Evolutionary conservation across 2,113 vertebrate species (phyloP), one percentile per base, ranked within the genome.

Genomic region (Cariama cristata): DNA sequence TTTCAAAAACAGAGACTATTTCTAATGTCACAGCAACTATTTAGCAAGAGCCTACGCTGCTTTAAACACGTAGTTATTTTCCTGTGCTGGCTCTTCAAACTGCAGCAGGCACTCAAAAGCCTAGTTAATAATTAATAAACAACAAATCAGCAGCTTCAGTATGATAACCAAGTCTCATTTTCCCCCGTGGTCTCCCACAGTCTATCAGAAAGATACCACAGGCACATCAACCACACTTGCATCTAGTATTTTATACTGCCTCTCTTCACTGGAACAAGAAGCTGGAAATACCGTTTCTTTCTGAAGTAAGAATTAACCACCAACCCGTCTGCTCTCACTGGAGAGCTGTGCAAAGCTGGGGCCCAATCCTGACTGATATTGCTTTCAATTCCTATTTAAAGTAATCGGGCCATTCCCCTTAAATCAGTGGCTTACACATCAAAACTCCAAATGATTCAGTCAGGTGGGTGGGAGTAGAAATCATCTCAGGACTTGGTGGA

Each of bases 121-220:
- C 72, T 56, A 3, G 17, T 94, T 93, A 97, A 95, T 93, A 97
- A 97, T 97, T 98, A 97, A 97, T 91, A 87, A 92, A 91, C 53
- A 87, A 92, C 95, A 94, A 79, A 94, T 56, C 69, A 96, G 86
- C 72, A 93, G 90, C 69, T 90, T 90, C 92, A 50, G 71, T 93
- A 83, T 67, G 82, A 95, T 86, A 93, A 95, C 75, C 79, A 80
- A 91, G 71, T 28, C 87, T 95, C 55, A 21, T 93, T 83, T 88
- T 74, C 86, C 92, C 92, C 87, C 96, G 96, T 90, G 86, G 91
- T 89, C 90, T 88, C 64, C 38, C 42, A 49, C 47, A 47, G 44
- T 88, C 81, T 89, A 88, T 67, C 63, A 40, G 74, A 89, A 91
- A 68, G 59, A 95, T 53, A 96, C 79, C 49, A 89, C 82, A 92